These are phyloP conservation scores for Sturnira hondurensis DNA, from an alignment of 2,113 vertebrate genomes.

Conservation along the genomic window DNA sequence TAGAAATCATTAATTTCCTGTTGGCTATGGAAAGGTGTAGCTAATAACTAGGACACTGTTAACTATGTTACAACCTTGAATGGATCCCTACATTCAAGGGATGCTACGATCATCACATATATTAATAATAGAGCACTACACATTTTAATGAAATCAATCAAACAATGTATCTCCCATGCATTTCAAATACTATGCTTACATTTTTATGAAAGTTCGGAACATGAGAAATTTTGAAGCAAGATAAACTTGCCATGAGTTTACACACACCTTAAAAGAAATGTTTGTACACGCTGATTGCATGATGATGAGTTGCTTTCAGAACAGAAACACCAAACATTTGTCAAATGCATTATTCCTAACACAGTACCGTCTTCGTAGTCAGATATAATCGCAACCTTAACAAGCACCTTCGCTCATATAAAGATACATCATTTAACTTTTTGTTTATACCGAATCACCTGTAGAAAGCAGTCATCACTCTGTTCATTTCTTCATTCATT, in stretches of 20 bases:
- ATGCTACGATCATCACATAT: background rate
- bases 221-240: background rate
- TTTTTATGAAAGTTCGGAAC: conserved; percentile 30
- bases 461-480: conserved; percentile 31
- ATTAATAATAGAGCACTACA: background rate
- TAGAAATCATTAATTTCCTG: background rate
- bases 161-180: background rate
- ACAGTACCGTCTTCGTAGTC: conserved; percentile 30
- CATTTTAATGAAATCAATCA: background rate
- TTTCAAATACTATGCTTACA: background rate
- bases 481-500: conserved; percentile 25
- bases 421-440: conserved; percentile 46
- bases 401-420: conserved; percentile 23
- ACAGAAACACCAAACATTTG: background rate
- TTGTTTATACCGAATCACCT: conserved; percentile 33
- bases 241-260: conserved; percentile 39
- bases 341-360: conserved; percentile 48
- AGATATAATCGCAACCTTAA: conserved; percentile 58
- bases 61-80: background rate
- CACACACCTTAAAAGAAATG: conserved; percentile 38
- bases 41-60: background rate
- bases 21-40: background rate
- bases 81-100: too few species aligned
- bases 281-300: conserved; percentile 50
- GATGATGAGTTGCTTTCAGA: conserved; percentile 47